These are phyloP conservation scores for Masnerella sp. DNA, from an alignment of 2,888 invertebrate genomes.

Conservation along the genomic window DNA sequence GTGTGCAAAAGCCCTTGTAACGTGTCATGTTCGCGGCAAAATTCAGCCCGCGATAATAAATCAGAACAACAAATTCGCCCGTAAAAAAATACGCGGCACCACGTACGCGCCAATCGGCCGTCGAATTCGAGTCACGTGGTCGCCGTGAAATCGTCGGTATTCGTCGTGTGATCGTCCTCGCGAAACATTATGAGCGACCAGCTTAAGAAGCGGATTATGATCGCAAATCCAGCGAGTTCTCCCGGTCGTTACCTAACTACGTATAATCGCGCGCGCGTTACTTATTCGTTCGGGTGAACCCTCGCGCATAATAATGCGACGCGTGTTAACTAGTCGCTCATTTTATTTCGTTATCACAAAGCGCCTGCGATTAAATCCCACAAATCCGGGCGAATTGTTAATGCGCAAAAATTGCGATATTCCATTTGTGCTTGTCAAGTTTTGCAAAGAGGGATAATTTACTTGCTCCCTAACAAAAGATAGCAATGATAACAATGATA, in stretches of 20 bases:
- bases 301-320: constrained; percentile 25
- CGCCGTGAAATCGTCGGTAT: constrained; percentile 34
- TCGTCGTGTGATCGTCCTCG: constrained; percentile 37
- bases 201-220: constrained; percentile 45
- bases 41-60: not conserved
- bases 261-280: constrained; percentile 36
- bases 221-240: constrained; percentile 31
- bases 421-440: no score
- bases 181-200: constrained; percentile 37
- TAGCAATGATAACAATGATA: no score
- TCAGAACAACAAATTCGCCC: not conserved
- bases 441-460: no score
- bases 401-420: no score
- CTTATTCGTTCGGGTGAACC: constrained; percentile 18
- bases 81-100: constrained; percentile 3
- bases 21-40: constrained; percentile 2
- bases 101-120: constrained; percentile 20
- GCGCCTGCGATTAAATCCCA: no score
- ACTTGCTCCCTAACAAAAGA: no score
- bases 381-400: not conserved
- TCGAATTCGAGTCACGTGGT: constrained; percentile 43
- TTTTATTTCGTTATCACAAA: constrained; percentile 22
- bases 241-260: constrained; percentile 26
- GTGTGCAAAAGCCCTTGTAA: constrained; percentile 2
- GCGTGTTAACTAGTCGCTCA: constrained; percentile 10